Conservation (phyloP, 37 sponge, comb jelly and placozoan genomes). For the Halichondria panicea region DNA sequence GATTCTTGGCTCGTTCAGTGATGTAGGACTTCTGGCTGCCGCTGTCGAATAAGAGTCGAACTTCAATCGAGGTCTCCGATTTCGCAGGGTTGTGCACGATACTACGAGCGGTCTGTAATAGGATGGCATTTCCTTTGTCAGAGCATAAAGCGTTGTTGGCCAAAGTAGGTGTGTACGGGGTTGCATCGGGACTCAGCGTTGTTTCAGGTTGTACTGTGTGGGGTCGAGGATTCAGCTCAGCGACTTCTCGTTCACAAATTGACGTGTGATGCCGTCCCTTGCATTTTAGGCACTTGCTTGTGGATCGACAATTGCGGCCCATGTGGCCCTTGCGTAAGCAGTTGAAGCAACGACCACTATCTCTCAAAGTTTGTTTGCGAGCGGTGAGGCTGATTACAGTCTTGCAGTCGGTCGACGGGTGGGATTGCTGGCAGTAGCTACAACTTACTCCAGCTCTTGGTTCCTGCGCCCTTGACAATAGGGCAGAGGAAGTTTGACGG, state of each 20-base stretch:
- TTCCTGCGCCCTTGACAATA: conserved; percentile 8
- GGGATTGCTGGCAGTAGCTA: conserved; percentile 42
- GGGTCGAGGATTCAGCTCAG: neutral
- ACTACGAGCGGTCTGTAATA: conserved; percentile 20
- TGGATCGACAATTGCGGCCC: conserved; percentile 19
- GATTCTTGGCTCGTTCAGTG: conserved; percentile 2
- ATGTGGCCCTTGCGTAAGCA: conserved; percentile 44
- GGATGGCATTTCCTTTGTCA: neutral
- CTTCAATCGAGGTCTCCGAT: neutral
- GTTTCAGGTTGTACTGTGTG: too few relatives aligned
- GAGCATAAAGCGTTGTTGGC: conserved; percentile 9
- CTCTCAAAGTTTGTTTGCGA: conserved; percentile 30
- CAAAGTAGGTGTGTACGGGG: conserved; percentile 4
- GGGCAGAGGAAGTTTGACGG: conserved; percentile 11
- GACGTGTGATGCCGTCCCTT: conserved; percentile 33
- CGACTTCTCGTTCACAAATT: too few relatives aligned
- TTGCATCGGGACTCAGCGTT: conserved; percentile 8
- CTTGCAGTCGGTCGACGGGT: conserved; percentile 13
- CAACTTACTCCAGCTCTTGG: neutral
- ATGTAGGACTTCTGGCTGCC: conserved; percentile 35
- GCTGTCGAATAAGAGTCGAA: conserved; percentile 25
- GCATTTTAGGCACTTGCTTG: conserved; percentile 19
- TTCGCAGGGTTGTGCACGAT: conserved; percentile 11
- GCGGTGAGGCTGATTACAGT: conserved; percentile 1
- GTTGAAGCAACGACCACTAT: conserved; percentile 37